A percentile compares a stretch with the other conserved stretches of the same genome.
Conservation (phyloP, 2,113 vertebrate species). For the Dissostichus mawsoni region DNA sequence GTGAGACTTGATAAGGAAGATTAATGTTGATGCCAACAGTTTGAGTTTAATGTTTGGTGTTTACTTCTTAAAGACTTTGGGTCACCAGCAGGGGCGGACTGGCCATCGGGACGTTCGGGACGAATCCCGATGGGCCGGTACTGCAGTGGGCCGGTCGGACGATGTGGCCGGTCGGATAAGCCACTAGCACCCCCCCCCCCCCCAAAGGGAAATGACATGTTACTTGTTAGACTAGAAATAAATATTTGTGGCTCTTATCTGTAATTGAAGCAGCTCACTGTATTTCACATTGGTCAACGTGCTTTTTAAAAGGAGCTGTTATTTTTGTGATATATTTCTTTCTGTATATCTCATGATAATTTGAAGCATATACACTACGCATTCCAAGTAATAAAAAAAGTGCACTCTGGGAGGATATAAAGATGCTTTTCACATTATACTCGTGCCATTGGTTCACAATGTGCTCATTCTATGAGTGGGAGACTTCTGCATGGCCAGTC, state of each 20-base stretch:
- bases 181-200: too few relatives aligned
- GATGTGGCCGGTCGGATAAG: too few relatives aligned
- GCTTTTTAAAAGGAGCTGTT: not conserved
- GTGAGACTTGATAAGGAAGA: not conserved
- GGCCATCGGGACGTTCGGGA: too few relatives aligned
- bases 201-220: too few relatives aligned
- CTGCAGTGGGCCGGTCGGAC: too few relatives aligned
- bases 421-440: conserved; percentile 44
- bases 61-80: not conserved
- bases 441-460: conserved; percentile 34
- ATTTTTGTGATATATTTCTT: not conserved
- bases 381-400: conserved; percentile 14
- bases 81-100: too few relatives aligned
- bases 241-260: not conserved
- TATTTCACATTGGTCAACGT: not conserved
- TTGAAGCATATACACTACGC: not conserved
- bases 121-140: too few relatives aligned
- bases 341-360: too few relatives aligned
- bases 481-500: conserved; percentile 23
- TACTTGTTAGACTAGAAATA: not conserved
- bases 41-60: not conserved
- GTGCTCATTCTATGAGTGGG: conserved; percentile 40
- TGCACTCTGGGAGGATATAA: conserved; percentile 21
- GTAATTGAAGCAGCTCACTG: not conserved
- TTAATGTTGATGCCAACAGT: not conserved